Conservation (phyloP, 2,888 invertebrate species). For the Cyrtodaria siliqua region DNA sequence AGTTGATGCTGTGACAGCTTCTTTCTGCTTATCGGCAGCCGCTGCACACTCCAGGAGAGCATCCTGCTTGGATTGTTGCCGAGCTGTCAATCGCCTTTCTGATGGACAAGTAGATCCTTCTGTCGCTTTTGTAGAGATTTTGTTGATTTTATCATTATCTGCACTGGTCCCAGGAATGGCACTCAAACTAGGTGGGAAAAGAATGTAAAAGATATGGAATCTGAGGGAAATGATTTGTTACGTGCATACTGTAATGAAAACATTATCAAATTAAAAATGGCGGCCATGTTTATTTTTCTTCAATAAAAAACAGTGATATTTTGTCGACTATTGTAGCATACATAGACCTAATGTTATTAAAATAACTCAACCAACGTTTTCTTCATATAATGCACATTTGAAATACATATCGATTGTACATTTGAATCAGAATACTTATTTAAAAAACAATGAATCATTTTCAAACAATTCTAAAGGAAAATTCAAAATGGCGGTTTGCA, state of each 20-base stretch:
- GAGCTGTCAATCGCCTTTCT: constrained; percentile 53
- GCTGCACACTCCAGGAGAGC: constrained; percentile 16
- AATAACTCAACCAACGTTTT: neutral
- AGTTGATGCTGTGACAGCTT: constrained; percentile 9
- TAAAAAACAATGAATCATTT: too few species aligned
- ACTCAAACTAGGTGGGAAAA: constrained; percentile 7
- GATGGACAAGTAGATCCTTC: constrained; percentile 12
- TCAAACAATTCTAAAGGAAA: too few species aligned
- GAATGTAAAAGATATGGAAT: too few species aligned
- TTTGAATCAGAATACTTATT: too few species aligned
- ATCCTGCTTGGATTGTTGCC: constrained; percentile 56
- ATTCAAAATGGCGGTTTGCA: constrained; percentile 22
- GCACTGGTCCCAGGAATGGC: constrained; percentile 2
- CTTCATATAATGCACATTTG: neutral
- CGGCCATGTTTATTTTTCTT: constrained; percentile 12
- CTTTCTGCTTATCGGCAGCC: constrained; percentile 4
- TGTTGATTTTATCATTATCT: constrained; percentile 17
- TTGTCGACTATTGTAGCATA: too few species aligned
- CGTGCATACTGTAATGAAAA: too few species aligned
- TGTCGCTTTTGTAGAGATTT: constrained; percentile 19
- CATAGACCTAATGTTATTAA: too few species aligned
- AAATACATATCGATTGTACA: too few species aligned
- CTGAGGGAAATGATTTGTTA: too few species aligned
- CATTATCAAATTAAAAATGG: too few species aligned
- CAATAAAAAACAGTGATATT: neutral